Base-by-base conservation (phyloP, 1,140 invertebrate species). In the Sarcophaga bullata region DNA sequence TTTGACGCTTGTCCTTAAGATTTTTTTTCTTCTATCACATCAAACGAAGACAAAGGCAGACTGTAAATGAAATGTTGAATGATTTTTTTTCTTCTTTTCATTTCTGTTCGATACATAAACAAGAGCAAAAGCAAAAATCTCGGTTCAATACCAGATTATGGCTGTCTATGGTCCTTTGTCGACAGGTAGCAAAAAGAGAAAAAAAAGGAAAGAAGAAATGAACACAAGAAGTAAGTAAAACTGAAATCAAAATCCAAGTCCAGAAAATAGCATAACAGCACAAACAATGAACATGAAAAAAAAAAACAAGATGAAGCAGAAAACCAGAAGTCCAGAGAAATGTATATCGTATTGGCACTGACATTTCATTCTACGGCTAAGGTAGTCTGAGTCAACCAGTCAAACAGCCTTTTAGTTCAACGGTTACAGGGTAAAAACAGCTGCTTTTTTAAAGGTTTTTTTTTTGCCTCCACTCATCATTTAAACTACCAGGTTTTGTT, bases 81-180 rank as follows among this genome's bases (percentile, higher is more conserved):
- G n/a, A 58, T 58, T 58, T 58, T 58, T 58, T 58, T 58, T 58
- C 52, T 15, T 58, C 11, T 58, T 58, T 58, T 15, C n/a, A n/a
- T n/a, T n/a, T 58, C 4, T 58, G 54, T 58, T n/a, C n/a, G 54
- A 58, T 58, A 58, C 54, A 58, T 58, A 13, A 58, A 15, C 54
- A 58, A n/a, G n/a, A n/a, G 15, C 54, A 58, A 13, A 6, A 58
- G 13, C 54, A 58, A 58, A 58, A 58, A 58, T 58, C 54, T 58
- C 54, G 15, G 54, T 58, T 58, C 54, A 58, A 58, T 58, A 58
- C n/a, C 15, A 58, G 54, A 58, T 58, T 58, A 58, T 58, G 54
- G 54, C 54, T n/a, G 54, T 13, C 10, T 37, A 37, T 37, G 25
- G 25, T 37, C 25, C 25, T 37, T 58, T 58, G 15, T 58, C 6